Evolutionary conservation across 2,797 vertebrate genomes (phyloP).

Genomic region (Trachops cirrhosus): DNA sequence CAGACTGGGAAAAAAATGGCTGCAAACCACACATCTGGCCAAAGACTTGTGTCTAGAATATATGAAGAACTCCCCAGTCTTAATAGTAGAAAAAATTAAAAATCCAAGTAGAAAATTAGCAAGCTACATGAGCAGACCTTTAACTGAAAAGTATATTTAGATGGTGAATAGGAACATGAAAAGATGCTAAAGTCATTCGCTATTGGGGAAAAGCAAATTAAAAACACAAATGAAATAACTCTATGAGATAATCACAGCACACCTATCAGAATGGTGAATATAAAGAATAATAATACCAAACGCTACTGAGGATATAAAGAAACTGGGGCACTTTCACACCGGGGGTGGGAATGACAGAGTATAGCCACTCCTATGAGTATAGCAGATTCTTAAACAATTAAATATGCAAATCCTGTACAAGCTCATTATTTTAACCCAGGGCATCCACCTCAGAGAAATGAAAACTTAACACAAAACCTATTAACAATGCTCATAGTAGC

Average conservation of each 20-base stretch:
- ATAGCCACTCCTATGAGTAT: not conserved
- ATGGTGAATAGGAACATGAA: not conserved
- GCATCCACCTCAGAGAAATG: not conserved
- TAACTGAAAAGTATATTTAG: not conserved
- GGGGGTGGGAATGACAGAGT: not conserved
- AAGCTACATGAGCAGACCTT: not conserved
- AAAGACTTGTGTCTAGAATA: not conserved
- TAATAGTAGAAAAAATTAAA: not conserved
- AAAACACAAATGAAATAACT: not conserved
- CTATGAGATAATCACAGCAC: not conserved
- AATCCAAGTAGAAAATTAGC: not conserved
- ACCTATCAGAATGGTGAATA: not conserved
- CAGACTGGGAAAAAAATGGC: not conserved
- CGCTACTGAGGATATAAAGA: not conserved
- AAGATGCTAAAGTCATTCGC: not conserved
- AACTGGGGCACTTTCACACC: not conserved
- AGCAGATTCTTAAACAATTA: not conserved
- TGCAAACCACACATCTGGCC: not conserved
- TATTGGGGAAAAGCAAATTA: not conserved
- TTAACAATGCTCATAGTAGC: not conserved
- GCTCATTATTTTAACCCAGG: not conserved
- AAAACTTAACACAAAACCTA: not conserved
- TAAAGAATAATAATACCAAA: not conserved
- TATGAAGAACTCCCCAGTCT: not conserved
- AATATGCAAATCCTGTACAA: not conserved